Evolutionary conservation across 2,113 vertebrate species (phyloP), one percentile per base, ranked within the genome.

Genomic region (Neogale vison): DNA sequence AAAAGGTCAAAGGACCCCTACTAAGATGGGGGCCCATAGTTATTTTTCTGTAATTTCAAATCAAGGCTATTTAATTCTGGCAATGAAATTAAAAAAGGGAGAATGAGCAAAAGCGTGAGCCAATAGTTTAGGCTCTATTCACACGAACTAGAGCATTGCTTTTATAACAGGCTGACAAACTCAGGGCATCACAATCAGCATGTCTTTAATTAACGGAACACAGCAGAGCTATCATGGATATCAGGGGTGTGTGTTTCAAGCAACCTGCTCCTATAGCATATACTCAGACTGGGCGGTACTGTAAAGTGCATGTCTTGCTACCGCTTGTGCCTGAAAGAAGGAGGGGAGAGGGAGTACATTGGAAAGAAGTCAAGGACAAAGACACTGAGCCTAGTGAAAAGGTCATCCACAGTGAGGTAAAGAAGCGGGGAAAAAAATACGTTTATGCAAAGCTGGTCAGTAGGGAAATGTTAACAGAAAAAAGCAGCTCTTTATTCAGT

Each of bases 381-480:
- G 36, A 45, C 42, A 55, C 6, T 4, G 2, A 42, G 26, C 9
- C 47, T 13, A 26, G 57, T 5, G 1, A 47, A n/a, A 34, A 80
- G 24, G 23, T 81, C 50, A 23, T 52, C 24, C 39, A 67, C 29
- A 50, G 11, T 3, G 14, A 82, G 77, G 36, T n/a, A 7, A 57
- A 72, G 55, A 93, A 36, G 20, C 1, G 87, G 6, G 23, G 69
- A 77, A 39, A 45, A 15, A 15, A 88, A 55, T 6, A 34, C 52
- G 39, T 55, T 55, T 77, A 84, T 31, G 29, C 2, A 0, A 85
- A 20, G 20, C 77, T 82, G 77, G 74, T n/a, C 34, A 18, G 42
- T 47, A 87, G 83, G 55, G 47, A 80, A 77, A 88, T 21, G 42
- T 52, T 84, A 88, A 55, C 47, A 88, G 57, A 96, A 95, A 85